Conservation (phyloP, 2,888 invertebrate species). For the Eristalis pertinax region DNA sequence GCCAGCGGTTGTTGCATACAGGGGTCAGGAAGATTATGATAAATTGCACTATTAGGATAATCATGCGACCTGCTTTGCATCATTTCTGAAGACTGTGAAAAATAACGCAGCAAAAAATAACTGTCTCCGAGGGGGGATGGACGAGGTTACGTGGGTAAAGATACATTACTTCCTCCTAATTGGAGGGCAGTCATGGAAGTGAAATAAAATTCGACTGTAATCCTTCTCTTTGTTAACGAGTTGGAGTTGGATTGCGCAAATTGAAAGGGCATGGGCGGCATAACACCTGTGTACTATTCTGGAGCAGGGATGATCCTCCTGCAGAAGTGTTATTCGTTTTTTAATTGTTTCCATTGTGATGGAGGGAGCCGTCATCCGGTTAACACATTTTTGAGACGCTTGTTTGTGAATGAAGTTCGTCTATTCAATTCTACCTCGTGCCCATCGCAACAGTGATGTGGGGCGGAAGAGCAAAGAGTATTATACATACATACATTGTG, state of each 20-base stretch:
- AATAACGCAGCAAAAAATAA: background rate
- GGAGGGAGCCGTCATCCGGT: conserved; percentile 4
- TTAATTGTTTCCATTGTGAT: conserved; percentile 47
- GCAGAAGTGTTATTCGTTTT: conserved; percentile 16
- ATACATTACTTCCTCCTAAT: conserved; percentile 19
- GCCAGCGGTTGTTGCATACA: conserved; percentile 13
- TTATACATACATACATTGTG: conserved; percentile 7
- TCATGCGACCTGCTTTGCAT: conserved; percentile 29
- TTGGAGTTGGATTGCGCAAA: conserved; percentile 20
- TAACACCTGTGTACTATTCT: conserved; percentile 48
- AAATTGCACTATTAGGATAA: conserved; percentile 61
- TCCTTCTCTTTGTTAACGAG: conserved; percentile 12
- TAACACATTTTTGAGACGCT: conserved; percentile 59
- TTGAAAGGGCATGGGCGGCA: conserved; percentile 28
- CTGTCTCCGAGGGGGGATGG: background rate
- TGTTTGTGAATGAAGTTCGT: conserved; percentile 1
- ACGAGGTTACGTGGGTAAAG: background rate
- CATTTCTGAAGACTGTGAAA: background rate
- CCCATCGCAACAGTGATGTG: background rate
- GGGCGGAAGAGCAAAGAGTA: conserved; percentile 12
- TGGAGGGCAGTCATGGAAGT: background rate
- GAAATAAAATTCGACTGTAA: conserved; percentile 30
- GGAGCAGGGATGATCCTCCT: conserved; percentile 22
- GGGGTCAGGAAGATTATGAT: conserved; percentile 42
- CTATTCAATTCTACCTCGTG: conserved; percentile 20